Base-by-base conservation (phyloP, 2,888 invertebrate species). In the Orthosia cruda region DNA sequence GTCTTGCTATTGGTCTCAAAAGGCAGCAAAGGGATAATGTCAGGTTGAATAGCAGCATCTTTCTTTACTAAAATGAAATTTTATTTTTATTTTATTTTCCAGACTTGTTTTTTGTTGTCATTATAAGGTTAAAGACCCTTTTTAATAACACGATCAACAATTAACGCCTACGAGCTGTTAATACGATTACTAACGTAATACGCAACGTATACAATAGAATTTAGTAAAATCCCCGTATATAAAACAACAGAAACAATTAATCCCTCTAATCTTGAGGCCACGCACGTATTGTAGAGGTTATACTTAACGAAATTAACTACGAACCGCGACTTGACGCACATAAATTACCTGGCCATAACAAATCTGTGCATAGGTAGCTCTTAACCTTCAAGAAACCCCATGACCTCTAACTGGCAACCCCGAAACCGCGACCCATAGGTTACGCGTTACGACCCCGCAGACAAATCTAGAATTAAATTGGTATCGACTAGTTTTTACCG, bases 301-400 rank as follows among this genome's bases (percentile, higher is more conserved):
- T 63, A 79, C 80, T 66, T 72, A 74, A 80, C 64, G 47, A 69
- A 71, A 83, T 74, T 74, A 83, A 64, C 57, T n/a, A 73, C 58
- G 12, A 75, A 62, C 54, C 68, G 50, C 80, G 64, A 79, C 68
- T 75, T 52, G 74, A 58, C 54, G 71, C 55, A 71, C 69, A 82
- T 79, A 82, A 82, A 82, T 82, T 71, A 83, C 80, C 20, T 59
- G 11, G 69, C 68, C 69, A 71, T 67, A 45, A 65, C 71, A 67
- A 82, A 80, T 80, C 76, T 66, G 83, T 69, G 66, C 66, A 74
- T 74, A 63, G 71, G 81, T 80, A 84, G 62, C 66, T 71, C 68
- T 80, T 87, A 74, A 87, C 87, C 87, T 87, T 87, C 67, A 81
- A 76, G 72, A 61, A 74, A 77, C 77, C 64, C 81, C 71, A 73